A percentile compares a stretch with the other conserved stretches of the same genome.
Conservation (phyloP, 2,888 invertebrate species). For the Cremastinae sp. region DNA sequence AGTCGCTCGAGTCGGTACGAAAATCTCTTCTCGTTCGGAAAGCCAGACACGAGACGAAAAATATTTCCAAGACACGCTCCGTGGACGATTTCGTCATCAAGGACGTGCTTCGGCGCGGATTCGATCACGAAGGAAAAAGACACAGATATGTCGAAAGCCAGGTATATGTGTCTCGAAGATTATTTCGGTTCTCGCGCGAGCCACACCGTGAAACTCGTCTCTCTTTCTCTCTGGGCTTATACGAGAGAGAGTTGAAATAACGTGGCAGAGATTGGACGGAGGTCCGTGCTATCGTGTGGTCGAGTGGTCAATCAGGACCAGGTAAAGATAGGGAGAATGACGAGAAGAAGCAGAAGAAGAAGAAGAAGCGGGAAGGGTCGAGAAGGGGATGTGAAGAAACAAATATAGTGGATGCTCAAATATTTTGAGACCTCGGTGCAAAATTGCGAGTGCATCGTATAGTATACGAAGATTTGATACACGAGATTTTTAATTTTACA, state of each 20-base stretch:
- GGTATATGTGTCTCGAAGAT: constrained; percentile 22
- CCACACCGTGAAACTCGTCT: neutral
- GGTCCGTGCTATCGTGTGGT: constrained; percentile 47
- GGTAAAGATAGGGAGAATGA: constrained; percentile 36
- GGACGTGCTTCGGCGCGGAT: constrained; percentile 3
- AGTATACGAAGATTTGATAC: too few relatives aligned
- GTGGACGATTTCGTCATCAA: constrained; percentile 36
- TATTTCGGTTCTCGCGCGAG: constrained; percentile 36
- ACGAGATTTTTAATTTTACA: too few relatives aligned
- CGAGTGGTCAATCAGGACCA: constrained; percentile 46
- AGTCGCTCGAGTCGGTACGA: constrained; percentile 5
- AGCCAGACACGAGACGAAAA: constrained; percentile 36
- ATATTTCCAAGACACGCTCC: constrained; percentile 12
- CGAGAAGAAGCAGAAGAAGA: constrained; percentile 25
- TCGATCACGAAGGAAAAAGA: neutral
- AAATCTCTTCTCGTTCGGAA: neutral
- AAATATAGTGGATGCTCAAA: too few relatives aligned
- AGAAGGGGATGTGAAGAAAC: too few relatives aligned
- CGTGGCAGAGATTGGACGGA: constrained; percentile 16
- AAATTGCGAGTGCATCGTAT: too few relatives aligned
- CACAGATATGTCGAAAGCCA: constrained; percentile 6
- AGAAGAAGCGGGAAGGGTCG: neutral
- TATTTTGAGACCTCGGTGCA: too few relatives aligned
- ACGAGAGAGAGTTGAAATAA: constrained; percentile 45
- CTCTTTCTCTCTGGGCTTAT: neutral